A percentile compares a stretch with the other conserved stretches of the same genome.
These are phyloP conservation scores for Portunus trituberculatus DNA, from an alignment of 1,140 invertebrate genomes.

Conservation along the genomic window DNA sequence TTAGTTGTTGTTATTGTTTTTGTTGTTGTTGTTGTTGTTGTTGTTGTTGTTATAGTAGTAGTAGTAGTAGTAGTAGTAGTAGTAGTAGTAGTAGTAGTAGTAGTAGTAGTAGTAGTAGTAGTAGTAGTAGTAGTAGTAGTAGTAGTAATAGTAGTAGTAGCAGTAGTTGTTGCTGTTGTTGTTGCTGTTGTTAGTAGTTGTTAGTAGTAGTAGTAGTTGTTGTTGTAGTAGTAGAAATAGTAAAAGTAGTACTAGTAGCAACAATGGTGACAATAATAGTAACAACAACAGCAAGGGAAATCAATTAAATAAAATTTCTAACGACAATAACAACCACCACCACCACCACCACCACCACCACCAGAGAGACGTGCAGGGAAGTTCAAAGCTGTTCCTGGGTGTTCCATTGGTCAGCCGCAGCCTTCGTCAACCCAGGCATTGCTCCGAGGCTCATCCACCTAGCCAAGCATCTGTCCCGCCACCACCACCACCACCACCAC, in stretches of 20 bases:
- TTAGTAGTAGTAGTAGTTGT: background rate
- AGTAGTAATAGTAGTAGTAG: too few relatives aligned
- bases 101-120: background rate
- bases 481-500: background rate
- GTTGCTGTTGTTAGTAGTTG: too few relatives aligned
- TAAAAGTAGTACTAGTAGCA: too few relatives aligned
- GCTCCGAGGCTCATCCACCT: background rate
- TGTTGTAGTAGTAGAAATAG: background rate
- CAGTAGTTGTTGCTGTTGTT: too few relatives aligned
- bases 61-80: slow-evolving; percentile 40
- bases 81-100: background rate
- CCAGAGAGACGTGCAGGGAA: slow-evolving; percentile 48
- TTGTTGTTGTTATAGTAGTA: background rate
- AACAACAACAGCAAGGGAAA: too few relatives aligned
- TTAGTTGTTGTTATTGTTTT: too few relatives aligned
- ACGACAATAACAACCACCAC: too few relatives aligned
- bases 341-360: too few relatives aligned
- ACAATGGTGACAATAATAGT: background rate
- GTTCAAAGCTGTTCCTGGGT: slow-evolving; percentile 21
- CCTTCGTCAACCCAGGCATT: slow-evolving; percentile 41
- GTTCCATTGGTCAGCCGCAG: background rate
- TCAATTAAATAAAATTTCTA: too few relatives aligned
- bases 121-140: too few relatives aligned
- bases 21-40: too few relatives aligned
- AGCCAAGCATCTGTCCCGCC: background rate